Percentiles rank a stretch among this genome's conserved stretches.
Conservation (phyloP, 1,140 invertebrate genomes). For the Dufourea novaeangliae region DNA sequence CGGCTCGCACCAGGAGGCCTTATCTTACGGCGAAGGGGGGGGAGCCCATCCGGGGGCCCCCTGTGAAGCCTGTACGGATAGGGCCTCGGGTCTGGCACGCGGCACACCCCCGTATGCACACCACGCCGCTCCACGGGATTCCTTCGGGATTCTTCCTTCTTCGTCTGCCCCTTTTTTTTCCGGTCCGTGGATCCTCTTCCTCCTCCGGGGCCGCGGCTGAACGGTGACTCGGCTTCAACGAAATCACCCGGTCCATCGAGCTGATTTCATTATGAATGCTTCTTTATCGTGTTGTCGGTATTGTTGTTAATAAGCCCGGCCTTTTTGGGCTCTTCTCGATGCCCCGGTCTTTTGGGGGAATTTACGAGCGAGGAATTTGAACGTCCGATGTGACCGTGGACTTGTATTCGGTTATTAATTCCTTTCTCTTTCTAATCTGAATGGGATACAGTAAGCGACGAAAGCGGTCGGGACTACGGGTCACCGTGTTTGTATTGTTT, state of each 20-base stretch:
- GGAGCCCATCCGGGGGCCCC: conserved; percentile 61
- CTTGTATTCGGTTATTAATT: not conserved
- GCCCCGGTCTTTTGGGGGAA: not conserved
- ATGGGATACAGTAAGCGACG: too few species aligned
- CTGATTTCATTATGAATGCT: conserved; percentile 53
- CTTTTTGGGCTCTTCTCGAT: not conserved
- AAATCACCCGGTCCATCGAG: conserved; percentile 51
- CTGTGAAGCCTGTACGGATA: conserved; percentile 62
- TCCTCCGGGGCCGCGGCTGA: not conserved
- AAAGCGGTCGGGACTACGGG: too few species aligned
- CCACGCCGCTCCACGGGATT: conserved; percentile 57
- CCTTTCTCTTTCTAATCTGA: not conserved
- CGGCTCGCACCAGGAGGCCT: conserved; percentile 74
- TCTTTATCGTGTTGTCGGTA: conserved; percentile 52
- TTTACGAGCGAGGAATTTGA: conserved; percentile 36
- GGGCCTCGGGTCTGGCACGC: conserved; percentile 77
- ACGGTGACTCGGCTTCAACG: conserved; percentile 24
- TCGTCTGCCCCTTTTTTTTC: conserved; percentile 5
- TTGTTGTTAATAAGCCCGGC: conserved; percentile 47
- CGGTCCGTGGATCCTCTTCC: not conserved
- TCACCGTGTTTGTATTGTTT: too few species aligned
- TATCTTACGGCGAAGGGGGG: conserved; percentile 67
- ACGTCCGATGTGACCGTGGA: not conserved
- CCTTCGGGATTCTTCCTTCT: conserved; percentile 43
- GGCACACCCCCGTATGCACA: conserved; percentile 73